Evolutionary conservation across 2,888 invertebrate genomes (phyloP).

Genomic region (Nasonovia ribisnigri): DNA sequence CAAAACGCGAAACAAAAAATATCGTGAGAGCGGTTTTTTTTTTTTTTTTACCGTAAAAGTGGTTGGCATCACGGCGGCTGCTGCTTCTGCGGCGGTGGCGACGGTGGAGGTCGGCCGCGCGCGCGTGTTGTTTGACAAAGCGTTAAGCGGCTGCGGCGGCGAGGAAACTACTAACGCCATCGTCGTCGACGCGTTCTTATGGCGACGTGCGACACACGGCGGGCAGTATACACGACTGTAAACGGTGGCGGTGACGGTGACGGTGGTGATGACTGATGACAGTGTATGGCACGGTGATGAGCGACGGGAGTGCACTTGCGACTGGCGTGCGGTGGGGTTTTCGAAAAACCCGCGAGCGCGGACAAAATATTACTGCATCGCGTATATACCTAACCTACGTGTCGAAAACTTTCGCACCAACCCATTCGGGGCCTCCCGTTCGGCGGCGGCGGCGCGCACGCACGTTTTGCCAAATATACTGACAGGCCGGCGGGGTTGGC

Average conservation of each 20-base stretch:
- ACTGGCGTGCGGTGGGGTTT: conserved; percentile 26
- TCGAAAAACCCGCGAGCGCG: conserved; percentile 51
- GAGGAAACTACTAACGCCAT: background rate
- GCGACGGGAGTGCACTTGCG: conserved; percentile 17
- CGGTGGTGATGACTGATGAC: background rate
- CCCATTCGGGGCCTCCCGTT: conserved; percentile 56
- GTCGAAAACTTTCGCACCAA: conserved; percentile 59
- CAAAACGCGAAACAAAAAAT: background rate
- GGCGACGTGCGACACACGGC: background rate
- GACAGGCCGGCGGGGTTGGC: background rate
- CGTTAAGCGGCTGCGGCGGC: conserved; percentile 18
- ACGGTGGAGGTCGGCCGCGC: background rate
- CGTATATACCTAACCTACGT: conserved; percentile 28
- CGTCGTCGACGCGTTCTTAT: background rate
- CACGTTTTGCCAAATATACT: conserved; percentile 62
- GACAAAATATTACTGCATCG: background rate
- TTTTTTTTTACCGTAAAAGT: background rate
- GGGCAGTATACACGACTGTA: background rate
- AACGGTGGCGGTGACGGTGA: background rate
- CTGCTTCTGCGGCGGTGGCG: background rate
- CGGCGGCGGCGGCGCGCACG: conserved; percentile 47
- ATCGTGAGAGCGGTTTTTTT: background rate
- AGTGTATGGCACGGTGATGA: background rate
- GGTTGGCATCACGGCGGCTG: background rate
- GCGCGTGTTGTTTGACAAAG: background rate